Base-by-base conservation (phyloP, 1,140 invertebrate species). In the Pseudoatta argentina region DNA sequence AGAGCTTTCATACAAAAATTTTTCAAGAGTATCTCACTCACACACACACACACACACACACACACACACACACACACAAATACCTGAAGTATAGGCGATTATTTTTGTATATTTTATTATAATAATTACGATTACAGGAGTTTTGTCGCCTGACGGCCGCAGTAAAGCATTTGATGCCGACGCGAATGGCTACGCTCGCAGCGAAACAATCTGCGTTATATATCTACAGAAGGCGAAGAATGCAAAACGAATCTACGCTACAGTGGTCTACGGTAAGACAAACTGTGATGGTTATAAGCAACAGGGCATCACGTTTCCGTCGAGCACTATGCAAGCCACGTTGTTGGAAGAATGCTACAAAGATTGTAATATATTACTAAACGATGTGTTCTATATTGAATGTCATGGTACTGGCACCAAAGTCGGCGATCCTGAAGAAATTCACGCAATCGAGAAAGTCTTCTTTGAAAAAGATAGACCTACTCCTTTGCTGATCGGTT, bases 231-330 rank as follows among this genome's bases (percentile, higher is more conserved):
- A 98, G 92, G 96, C 96, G 1, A 97, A 97, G 88, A 95, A 97
- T 91, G 97, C 98, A 0, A 97, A 97, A 91, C 95, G 98, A 73
- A 95, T 98, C 8, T 98, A 98, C 91, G 97, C 97, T 0, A 96
- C 96, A 51, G 85, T 97, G 3, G 91, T 98, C 44, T 96, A 98
- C 81, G 96, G 96, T 2, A 97, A 97, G 91, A 97, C 96, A 6
- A 98, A 98, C 91, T 96, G 96, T 87, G 97, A 98, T 94, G 97
- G 97, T 12, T 98, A 97, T 94, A 99, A 99, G 93, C 96, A 97
- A 44, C 97, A 98, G 92, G 98, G 98, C 18, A 98, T 99, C 85
- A 99, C 98, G 0, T 99, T 98, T 93, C 99, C 99, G 0, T 98
- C 98, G 2, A 98, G 98, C 39, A 95, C 96, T 24, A 96, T 98